Evolutionary conservation across 2,888 invertebrate genomes (phyloP).

Genomic region (Invenusta paracnida): DNA sequence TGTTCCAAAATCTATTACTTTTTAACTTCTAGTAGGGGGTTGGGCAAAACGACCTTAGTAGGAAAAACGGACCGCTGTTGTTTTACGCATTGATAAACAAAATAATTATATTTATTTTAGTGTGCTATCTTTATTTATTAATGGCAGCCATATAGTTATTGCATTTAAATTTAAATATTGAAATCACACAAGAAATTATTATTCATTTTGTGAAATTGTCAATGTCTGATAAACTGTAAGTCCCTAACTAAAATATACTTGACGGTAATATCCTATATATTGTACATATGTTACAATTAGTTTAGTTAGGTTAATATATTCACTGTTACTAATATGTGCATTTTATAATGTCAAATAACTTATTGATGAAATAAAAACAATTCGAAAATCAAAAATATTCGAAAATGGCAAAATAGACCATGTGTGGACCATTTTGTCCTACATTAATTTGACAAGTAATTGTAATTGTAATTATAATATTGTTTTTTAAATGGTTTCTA

Average conservation of each 20-base stretch:
- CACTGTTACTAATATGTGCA: not conserved
- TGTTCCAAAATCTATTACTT: not conserved
- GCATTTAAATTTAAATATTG: not conserved
- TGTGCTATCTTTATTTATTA: not conserved
- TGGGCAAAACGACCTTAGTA: not conserved
- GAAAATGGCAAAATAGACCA: not conserved
- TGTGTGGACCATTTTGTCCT: not conserved
- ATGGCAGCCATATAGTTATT: not conserved
- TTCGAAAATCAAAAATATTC: not conserved
- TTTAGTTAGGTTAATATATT: not conserved
- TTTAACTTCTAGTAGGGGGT: not conserved
- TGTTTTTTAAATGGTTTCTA: not conserved
- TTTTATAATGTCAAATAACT: not conserved
- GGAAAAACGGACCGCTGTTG: not conserved
- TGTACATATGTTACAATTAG: not conserved
- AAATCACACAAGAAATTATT: not conserved
- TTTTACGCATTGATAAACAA: not conserved
- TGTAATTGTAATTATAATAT: not conserved
- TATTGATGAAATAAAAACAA: not conserved
- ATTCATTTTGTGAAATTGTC: not conserved
- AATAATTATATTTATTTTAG: not conserved
- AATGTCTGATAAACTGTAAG: not conserved
- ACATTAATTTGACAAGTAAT: not conserved
- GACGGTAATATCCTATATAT: not conserved
- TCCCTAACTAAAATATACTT: not conserved